Percentiles rank a stretch among this genome's conserved stretches.
phyloP scores from a whole-genome alignment of 2,797 vertebrate species.

The Psittacula derbiana region DNA sequence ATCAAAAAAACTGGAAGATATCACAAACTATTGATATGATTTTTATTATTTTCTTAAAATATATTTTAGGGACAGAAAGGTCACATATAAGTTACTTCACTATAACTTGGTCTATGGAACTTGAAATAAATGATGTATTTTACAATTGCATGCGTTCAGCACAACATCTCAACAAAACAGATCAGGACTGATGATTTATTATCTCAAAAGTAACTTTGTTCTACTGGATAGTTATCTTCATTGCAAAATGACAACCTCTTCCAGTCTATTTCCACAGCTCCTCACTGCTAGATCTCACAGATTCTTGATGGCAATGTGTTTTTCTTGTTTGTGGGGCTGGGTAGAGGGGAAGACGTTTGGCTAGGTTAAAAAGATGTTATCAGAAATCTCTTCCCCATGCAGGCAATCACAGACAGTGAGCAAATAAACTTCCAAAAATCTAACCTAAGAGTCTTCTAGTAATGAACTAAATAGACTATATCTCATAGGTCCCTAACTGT shows the following conservation, averaged over 20 bases:
- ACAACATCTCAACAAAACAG: background rate
- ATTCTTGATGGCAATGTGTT: background rate
- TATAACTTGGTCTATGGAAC: background rate
- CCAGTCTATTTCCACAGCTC: background rate
- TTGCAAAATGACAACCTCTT: background rate
- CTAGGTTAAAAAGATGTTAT: background rate
- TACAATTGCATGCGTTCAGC: background rate
- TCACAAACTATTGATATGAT: background rate
- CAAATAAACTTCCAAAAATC: background rate
- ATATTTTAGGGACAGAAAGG: background rate
- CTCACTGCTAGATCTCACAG: background rate
- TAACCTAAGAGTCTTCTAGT: background rate
- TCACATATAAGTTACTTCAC: background rate
- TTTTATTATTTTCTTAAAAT: accelerated
- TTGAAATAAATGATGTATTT: background rate
- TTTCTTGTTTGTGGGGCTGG: background rate
- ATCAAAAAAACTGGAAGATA: background rate
- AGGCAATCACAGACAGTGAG: background rate
- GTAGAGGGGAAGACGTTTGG: accelerated
- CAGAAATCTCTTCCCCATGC: background rate
- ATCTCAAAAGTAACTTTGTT: background rate
- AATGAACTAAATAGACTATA: background rate
- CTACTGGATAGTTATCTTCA: background rate
- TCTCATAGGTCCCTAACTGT: background rate
- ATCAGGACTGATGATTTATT: background rate